Evolutionary conservation across 1,140 invertebrate species (phyloP).

Genomic region (Hydropsyche tenuis): DNA sequence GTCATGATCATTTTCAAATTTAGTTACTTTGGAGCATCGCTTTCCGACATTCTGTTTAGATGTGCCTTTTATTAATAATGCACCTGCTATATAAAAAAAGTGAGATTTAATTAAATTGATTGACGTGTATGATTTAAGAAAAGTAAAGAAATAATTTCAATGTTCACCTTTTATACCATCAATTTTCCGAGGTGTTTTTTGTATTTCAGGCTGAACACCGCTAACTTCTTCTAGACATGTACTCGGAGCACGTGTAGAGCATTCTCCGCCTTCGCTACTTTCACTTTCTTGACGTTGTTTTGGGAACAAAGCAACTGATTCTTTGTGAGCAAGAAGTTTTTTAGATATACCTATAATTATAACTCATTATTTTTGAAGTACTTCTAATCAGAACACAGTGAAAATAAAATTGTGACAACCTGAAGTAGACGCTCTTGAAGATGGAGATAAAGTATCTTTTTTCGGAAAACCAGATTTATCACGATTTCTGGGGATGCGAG

Average conservation of each 20-base stretch:
- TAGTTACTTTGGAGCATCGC: conserved; percentile 59
- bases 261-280: conserved; percentile 59
- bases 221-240: conserved; percentile 54
- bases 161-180: conserved; percentile 57
- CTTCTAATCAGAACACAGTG: background rate
- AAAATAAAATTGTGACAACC: conserved; percentile 48
- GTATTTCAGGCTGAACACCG: conserved; percentile 63
- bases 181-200: conserved; percentile 59
- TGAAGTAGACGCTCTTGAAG: conserved; percentile 61
- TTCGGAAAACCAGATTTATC: conserved; percentile 56
- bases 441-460: conserved; percentile 55
- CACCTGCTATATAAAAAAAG: conserved; percentile 53
- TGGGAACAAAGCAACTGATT: conserved; percentile 38
- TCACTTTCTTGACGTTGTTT: conserved; percentile 58
- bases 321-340: conserved; percentile 23
- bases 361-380: background rate
- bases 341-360: conserved; percentile 2
- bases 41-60: conserved; percentile 60
- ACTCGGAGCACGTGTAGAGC: conserved; percentile 57
- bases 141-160: background rate
- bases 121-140: background rate
- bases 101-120: no score
- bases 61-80: conserved; percentile 58
- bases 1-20: conserved; percentile 60
- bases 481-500: conserved; percentile 51